A percentile compares a stretch with the other conserved stretches of the same genome.
These are phyloP conservation scores for Chaenodraco wilsoni DNA, from an alignment of 2,797 vertebrate species.

Conservation along the genomic window DNA sequence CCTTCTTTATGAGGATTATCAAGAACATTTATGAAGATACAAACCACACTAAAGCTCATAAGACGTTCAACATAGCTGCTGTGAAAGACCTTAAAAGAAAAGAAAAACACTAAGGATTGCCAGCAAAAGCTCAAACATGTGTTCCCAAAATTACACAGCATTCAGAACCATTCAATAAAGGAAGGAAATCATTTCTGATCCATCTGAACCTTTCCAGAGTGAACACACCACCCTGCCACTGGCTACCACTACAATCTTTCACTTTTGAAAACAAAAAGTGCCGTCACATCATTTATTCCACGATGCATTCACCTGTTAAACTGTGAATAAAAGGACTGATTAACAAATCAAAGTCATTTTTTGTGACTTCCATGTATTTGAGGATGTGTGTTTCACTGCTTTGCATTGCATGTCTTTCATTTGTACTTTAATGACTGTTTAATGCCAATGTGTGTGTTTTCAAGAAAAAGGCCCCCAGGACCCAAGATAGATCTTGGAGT, in stretches of 20 bases:
- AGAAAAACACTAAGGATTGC: neutral
- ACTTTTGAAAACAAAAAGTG: slow-evolving; percentile 11
- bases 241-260: slow-evolving; percentile 9
- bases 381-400: neutral
- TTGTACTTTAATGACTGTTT: neutral
- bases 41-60: neutral
- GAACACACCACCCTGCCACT: slow-evolving; percentile 21
- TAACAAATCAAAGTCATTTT: slow-evolving; percentile 1
- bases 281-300: slow-evolving; percentile 22
- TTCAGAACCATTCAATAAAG: slow-evolving; percentile 5
- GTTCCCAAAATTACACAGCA: neutral
- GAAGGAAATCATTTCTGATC: slow-evolving; percentile 22
- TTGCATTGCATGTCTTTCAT: neutral
- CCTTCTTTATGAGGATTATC: neutral
- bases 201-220: slow-evolving; percentile 4
- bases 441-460: neutral
- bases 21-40: neutral
- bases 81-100: neutral
- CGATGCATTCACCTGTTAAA: slow-evolving; percentile 6
- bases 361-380: slow-evolving; percentile 10
- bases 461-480: neutral
- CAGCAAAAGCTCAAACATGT: neutral
- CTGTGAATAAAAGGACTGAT: slow-evolving; percentile 12
- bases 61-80: neutral
- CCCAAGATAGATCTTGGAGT: slow-evolving; percentile 6